phyloP scores from a whole-genome alignment of 30 jellyfish, hydroid and myxozoan species.

The Turritopsis dohrnii region DNA sequence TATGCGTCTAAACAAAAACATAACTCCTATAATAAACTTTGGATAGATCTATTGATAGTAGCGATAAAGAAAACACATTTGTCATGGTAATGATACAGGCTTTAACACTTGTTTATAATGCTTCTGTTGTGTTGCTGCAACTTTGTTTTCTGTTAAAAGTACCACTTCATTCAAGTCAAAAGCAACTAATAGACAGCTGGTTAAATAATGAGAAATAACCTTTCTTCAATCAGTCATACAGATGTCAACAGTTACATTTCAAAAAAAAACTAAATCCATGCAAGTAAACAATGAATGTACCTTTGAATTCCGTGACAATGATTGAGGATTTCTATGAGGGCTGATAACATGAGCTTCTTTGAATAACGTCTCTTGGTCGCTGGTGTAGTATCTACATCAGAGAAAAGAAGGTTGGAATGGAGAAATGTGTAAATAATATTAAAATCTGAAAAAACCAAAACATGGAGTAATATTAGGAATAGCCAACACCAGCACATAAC shows the following conservation, averaged over 20 bases:
- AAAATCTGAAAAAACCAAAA: background rate
- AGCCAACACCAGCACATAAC: too few species aligned
- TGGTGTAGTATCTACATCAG: constrained; percentile 76
- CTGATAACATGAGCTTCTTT: constrained; percentile 98
- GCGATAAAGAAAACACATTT: background rate
- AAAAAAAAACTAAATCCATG: too few species aligned
- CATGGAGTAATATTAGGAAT: too few species aligned
- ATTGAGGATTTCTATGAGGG: constrained; percentile 50
- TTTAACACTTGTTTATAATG: background rate
- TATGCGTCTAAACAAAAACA: background rate
- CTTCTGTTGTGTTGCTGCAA: background rate
- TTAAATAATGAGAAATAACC: background rate
- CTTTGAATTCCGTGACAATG: constrained; percentile 11
- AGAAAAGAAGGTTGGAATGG: background rate
- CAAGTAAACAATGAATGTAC: too few species aligned
- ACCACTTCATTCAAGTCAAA: too few species aligned
- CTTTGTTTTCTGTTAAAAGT: too few species aligned
- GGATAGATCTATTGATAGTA: too few species aligned
- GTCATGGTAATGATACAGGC: too few species aligned
- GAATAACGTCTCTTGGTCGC: constrained; percentile 91
- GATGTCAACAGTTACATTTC: background rate
- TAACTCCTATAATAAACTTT: background rate
- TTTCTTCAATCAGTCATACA: too few species aligned
- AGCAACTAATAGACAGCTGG: too few species aligned
- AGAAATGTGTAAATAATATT: background rate